Percentiles rank a stretch among this genome's conserved stretches.
phyloP scores from a whole-genome alignment of 2,113 vertebrate species.

The Vicugna pacos region DNA sequence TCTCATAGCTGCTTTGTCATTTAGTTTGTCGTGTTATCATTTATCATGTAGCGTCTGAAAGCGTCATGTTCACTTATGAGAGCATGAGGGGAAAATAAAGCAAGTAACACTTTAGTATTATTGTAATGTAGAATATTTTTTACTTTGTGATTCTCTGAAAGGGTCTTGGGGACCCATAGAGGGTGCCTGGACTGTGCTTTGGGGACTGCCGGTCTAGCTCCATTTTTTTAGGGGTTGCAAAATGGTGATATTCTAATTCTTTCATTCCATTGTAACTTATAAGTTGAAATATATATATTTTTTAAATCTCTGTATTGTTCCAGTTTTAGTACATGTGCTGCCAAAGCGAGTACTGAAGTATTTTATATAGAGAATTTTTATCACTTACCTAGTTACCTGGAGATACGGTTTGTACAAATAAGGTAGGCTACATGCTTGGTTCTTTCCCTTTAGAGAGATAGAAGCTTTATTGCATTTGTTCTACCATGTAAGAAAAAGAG shows the following conservation, averaged over 20 bases:
- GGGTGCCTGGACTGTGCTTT: background rate
- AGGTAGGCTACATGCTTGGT: background rate
- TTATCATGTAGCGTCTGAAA: background rate
- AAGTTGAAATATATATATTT: background rate
- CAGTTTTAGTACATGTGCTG: too few relatives aligned
- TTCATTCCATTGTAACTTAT: background rate
- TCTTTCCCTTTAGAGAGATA: conserved; percentile 9
- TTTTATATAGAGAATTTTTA: conserved; percentile 4
- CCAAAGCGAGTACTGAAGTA: background rate
- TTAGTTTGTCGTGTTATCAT: background rate
- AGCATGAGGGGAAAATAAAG: background rate
- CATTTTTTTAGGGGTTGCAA: conserved; percentile 45
- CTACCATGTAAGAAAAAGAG: background rate
- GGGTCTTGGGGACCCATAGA: background rate
- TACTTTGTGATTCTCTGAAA: background rate
- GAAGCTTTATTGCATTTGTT: conserved; percentile 36
- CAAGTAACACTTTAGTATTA: background rate
- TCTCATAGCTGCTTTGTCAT: background rate
- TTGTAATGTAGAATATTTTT: background rate
- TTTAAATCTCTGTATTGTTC: too few relatives aligned
- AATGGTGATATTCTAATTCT: background rate
- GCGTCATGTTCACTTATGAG: background rate
- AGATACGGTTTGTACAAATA: background rate
- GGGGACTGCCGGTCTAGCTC: background rate
- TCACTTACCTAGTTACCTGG: background rate